Conservation (phyloP, 2,797 vertebrate genomes). For the Crocodylus rhombifer region DNA sequence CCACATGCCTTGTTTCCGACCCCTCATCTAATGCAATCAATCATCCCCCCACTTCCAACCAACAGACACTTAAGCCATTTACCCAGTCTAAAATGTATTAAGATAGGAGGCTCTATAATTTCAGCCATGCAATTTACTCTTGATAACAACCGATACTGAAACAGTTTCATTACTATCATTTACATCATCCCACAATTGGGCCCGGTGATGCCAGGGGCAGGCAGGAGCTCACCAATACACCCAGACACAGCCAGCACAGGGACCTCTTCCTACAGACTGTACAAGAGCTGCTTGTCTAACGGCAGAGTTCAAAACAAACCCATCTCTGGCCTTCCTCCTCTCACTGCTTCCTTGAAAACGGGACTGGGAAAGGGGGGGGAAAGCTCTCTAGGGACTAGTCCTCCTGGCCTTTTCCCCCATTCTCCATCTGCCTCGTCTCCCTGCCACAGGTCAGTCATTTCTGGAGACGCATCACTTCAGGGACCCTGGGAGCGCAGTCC, state of each 20-base stretch:
- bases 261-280: not conserved
- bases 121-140: fast-evolving
- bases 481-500: too few species aligned
- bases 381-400: not conserved
- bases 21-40: not conserved
- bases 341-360: not conserved
- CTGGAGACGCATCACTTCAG: not conserved
- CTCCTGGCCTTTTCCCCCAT: not conserved
- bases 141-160: fast-evolving
- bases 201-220: fast-evolving
- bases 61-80: not conserved
- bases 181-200: fast-evolving
- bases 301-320: not conserved
- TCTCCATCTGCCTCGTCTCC: fast-evolving
- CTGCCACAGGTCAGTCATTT: not conserved
- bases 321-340: not conserved
- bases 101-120: not conserved
- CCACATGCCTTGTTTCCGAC: too few species aligned
- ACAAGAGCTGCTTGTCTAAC: not conserved
- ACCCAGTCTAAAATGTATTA: not conserved
- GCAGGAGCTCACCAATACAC: fast-evolving
- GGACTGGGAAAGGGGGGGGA: not conserved
- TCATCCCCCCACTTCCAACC: not conserved
- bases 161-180: not conserved
- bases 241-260: fast-evolving